Conservation (phyloP, 2,113 vertebrate genomes). For the Microcebus murinus region DNA sequence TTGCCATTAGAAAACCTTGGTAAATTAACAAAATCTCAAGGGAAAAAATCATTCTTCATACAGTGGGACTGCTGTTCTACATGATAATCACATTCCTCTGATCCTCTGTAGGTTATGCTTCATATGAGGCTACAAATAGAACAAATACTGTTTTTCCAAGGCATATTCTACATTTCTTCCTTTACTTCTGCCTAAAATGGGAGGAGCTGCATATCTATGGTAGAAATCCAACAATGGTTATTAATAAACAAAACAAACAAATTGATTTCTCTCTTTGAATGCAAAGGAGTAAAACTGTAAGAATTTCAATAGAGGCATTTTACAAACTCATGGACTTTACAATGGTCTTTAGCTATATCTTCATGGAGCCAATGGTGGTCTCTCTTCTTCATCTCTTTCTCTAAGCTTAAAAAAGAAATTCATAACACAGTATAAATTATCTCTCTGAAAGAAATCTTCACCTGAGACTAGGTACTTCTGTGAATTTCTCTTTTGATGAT, state of each 20-base stretch:
- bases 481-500: constrained; percentile 54
- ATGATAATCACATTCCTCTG: not conserved
- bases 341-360: not conserved
- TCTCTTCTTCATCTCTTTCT: constrained; percentile 14
- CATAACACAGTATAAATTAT: not conserved
- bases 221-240: not conserved
- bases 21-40: not conserved
- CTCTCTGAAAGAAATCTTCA: constrained; percentile 23
- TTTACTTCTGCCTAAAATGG: not conserved
- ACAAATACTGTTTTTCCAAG: not conserved
- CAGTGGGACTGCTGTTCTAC: not conserved
- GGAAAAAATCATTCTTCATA: not conserved
- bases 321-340: not conserved
- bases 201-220: not conserved
- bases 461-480: not conserved
- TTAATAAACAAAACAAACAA: not conserved
- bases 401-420: constrained; percentile 37
- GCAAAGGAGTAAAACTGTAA: not conserved
- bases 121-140: not conserved
- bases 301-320: not conserved
- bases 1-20: not conserved
- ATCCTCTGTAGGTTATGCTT: not conserved
- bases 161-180: not conserved
- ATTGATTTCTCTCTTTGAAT: not conserved
- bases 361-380: not conserved